Conservation (phyloP, 1,140 invertebrate genomes). For the Pectinophora gossypiella region DNA sequence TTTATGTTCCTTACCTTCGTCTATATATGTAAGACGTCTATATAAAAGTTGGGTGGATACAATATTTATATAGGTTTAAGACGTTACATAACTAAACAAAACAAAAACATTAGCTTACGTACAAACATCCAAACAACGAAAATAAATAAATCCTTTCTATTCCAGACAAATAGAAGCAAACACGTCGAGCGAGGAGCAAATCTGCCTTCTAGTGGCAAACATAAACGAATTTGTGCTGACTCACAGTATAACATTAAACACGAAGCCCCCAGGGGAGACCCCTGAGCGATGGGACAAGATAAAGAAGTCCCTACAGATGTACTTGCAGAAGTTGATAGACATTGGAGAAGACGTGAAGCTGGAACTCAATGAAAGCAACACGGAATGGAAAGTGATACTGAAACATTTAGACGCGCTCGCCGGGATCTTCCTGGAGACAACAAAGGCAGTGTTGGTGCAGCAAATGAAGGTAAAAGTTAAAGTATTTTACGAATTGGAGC, state of each 20-base stretch:
- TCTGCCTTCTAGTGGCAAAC: constrained; percentile 66
- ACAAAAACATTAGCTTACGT: background rate
- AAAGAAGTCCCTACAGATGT: constrained; percentile 65
- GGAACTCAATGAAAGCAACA: constrained; percentile 63
- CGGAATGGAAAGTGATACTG: constrained; percentile 55
- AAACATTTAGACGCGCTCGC: constrained; percentile 64
- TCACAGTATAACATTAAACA: constrained; percentile 73
- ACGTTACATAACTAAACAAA: no score
- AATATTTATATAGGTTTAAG: no score
- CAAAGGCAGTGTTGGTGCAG: constrained; percentile 69
- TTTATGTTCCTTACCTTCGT: no score
- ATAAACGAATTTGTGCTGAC: constrained; percentile 72
- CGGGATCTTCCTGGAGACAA: constrained; percentile 69
- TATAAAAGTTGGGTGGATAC: no score
- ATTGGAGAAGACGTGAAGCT: constrained; percentile 69
- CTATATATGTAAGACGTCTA: no score
- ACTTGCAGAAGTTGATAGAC: constrained; percentile 68
- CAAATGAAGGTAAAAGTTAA: constrained; percentile 75
- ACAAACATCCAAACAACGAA: background rate
- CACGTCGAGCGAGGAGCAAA: constrained; percentile 53
- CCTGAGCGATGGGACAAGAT: constrained; percentile 74
- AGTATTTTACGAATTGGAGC: no score
- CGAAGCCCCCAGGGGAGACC: constrained; percentile 69
- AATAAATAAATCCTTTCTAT: constrained; percentile 20
- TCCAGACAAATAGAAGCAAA: constrained; percentile 62